A percentile compares a stretch with the other conserved stretches of the same genome.
Evolutionary conservation across 2,113 vertebrate species (phyloP).

Genomic region (Lucifuga dentata): DNA sequence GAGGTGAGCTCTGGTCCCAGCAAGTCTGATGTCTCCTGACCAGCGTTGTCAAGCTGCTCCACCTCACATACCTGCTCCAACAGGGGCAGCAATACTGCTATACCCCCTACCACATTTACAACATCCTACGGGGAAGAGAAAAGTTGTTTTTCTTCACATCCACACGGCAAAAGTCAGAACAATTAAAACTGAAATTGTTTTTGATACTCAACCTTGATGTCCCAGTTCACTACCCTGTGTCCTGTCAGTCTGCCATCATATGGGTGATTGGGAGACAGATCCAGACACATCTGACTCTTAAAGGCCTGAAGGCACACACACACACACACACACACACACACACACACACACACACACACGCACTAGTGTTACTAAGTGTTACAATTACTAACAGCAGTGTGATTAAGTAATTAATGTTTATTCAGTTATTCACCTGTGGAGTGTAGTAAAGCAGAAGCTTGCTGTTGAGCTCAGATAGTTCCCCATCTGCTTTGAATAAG

Average conservation of each 20-base stretch:
- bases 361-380: neutral
- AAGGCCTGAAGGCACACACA: conserved; percentile 85
- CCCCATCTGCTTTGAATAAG: conserved; percentile 90
- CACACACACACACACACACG: neutral
- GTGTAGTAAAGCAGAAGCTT: conserved; percentile 95
- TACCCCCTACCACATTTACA: conserved; percentile 92
- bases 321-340: neutral
- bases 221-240: conserved; percentile 94
- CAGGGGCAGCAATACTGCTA: conserved; percentile 90
- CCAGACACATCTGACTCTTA: conserved; percentile 94
- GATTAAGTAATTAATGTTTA: neutral
- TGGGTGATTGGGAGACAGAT: conserved; percentile 89
- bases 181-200: neutral
- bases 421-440: conserved; percentile 87
- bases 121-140: conserved; percentile 84
- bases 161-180: neutral
- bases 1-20: conserved; percentile 93
- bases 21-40: conserved; percentile 88
- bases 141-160: neutral
- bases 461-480: conserved; percentile 87
- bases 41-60: conserved; percentile 80
- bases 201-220: conserved; percentile 87
- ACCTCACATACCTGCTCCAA: conserved; percentile 89
- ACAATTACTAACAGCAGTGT: neutral
- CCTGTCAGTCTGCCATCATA: conserved; percentile 95